phyloP scores from a whole-genome alignment of 2,113 vertebrate species.

The Gallinago media region DNA sequence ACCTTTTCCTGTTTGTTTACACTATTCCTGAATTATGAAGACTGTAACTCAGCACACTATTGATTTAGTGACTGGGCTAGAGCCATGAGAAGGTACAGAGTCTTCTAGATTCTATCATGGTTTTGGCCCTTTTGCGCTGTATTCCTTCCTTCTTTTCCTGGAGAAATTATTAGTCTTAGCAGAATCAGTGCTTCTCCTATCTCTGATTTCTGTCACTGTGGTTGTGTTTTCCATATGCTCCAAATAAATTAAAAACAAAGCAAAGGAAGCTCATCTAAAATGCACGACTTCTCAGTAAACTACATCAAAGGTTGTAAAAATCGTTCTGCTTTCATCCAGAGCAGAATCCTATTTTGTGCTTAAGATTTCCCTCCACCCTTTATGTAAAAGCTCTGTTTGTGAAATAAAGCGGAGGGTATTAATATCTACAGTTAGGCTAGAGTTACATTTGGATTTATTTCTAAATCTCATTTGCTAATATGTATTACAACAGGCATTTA shows the following conservation, averaged over 20 bases:
- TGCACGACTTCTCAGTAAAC: background rate
- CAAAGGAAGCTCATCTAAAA: background rate
- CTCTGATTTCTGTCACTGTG: background rate
- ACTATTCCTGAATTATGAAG: background rate
- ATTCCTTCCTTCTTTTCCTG: background rate
- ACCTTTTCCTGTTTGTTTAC: background rate
- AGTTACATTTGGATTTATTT: background rate
- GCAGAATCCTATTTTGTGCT: background rate
- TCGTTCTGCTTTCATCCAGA: background rate
- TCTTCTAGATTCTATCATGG: background rate
- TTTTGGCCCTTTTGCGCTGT: background rate
- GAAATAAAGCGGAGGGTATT: background rate
- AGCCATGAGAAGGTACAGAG: background rate
- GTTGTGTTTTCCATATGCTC: background rate
- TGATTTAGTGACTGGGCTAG: background rate
- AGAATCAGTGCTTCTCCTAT: background rate
- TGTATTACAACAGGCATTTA: background rate
- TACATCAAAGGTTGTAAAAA: background rate
- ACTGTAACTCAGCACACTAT: rapidly evolving
- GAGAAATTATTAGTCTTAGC: background rate
- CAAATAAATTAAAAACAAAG: background rate
- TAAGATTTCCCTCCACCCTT: background rate
- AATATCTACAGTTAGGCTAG: background rate
- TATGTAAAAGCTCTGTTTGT: background rate
- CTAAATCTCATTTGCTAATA: background rate